Percentiles rank a stretch among this genome's conserved stretches.
These are phyloP conservation scores for Ptychadena robeensis DNA, from an alignment of 2,797 vertebrate species.

Conservation along the genomic window DNA sequence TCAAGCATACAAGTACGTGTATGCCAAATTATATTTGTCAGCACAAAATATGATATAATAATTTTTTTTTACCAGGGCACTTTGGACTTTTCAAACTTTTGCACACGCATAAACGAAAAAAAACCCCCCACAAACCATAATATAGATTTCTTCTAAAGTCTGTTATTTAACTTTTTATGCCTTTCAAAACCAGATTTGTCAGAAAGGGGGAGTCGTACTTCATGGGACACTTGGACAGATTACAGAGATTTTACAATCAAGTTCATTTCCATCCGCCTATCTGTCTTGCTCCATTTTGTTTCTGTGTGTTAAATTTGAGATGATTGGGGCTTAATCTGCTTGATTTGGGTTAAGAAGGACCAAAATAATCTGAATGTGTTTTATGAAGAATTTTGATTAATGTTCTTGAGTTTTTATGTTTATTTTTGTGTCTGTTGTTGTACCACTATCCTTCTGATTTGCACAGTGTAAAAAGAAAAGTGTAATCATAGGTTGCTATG, in stretches of 20 bases:
- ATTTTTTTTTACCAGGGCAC: too few species aligned
- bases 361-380: conserved; percentile 84
- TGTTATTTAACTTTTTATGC: too few species aligned
- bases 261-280: background rate
- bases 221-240: conserved; percentile 48
- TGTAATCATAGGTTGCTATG: conserved; percentile 97
- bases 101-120: too few species aligned
- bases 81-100: too few species aligned
- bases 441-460: conserved; percentile 92
- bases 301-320: conserved; percentile 68
- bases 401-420: conserved; percentile 67
- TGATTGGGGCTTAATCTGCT: conserved; percentile 72
- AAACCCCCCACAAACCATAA: too few species aligned
- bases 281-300: conserved; percentile 33
- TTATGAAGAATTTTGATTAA: conserved; percentile 73
- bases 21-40: too few species aligned
- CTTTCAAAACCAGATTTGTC: too few species aligned
- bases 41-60: too few species aligned
- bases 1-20: too few species aligned
- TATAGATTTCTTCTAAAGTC: too few species aligned
- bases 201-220: too few species aligned
- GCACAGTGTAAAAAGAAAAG: conserved; percentile 96
- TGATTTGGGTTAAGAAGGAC: conserved; percentile 87
- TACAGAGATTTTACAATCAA: conserved; percentile 64
- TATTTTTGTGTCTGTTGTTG: conserved; percentile 73